Evolutionary conservation across 1,140 invertebrate species (phyloP).

Genomic region (Solenopsis invicta): DNA sequence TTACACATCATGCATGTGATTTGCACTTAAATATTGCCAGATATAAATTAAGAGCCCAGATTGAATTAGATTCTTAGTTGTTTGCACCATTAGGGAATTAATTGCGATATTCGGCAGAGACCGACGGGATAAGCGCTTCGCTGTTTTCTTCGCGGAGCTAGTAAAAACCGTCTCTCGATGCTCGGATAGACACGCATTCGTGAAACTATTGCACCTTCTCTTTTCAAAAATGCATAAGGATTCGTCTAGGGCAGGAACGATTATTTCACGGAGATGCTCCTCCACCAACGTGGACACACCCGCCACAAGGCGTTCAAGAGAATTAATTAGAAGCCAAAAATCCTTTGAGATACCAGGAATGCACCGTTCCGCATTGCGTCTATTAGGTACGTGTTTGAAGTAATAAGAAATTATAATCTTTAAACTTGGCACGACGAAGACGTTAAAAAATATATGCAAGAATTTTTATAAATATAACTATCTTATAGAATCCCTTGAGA

Average conservation of each 20-base stretch:
- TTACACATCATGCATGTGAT: neutral
- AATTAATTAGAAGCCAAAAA: slow-evolving; percentile 74
- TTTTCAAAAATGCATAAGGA: slow-evolving; percentile 78
- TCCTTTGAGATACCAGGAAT: slow-evolving; percentile 79
- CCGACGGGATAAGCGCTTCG: slow-evolving; percentile 53
- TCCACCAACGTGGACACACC: slow-evolving; percentile 76
- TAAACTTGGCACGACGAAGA: neutral
- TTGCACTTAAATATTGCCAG: slow-evolving; percentile 20
- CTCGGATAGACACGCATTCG: slow-evolving; percentile 58
- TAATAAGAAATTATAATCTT: neutral
- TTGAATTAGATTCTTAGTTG: slow-evolving; percentile 17
- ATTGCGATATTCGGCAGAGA: slow-evolving; percentile 61
- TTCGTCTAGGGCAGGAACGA: slow-evolving; percentile 72
- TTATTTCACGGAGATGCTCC: slow-evolving; percentile 71
- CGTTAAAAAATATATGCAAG: neutral
- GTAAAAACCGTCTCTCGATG: slow-evolving; percentile 54
- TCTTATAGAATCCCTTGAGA: neutral
- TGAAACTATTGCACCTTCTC: slow-evolving; percentile 59
- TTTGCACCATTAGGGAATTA: slow-evolving; percentile 41
- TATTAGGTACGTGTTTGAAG: slow-evolving; percentile 73
- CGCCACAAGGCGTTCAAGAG: slow-evolving; percentile 73
- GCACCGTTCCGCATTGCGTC: slow-evolving; percentile 75
- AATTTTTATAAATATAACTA: neutral
- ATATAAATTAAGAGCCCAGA: neutral
- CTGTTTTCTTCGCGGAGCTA: slow-evolving; percentile 37